phyloP scores from a whole-genome alignment of 2,888 invertebrate species.

The Leptinotarsa juncta region DNA sequence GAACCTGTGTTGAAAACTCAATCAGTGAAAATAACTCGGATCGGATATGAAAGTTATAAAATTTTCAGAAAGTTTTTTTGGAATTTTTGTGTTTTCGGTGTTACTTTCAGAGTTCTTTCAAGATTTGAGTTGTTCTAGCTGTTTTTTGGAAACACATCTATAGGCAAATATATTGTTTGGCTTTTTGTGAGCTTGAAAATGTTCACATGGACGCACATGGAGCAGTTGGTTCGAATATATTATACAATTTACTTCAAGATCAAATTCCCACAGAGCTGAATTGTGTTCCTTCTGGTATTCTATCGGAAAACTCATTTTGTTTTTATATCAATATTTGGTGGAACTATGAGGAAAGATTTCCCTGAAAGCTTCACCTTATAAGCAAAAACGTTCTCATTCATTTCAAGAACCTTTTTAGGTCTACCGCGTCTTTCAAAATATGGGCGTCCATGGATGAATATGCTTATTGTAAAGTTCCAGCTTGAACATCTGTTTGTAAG shows the following conservation, averaged over 20 bases:
- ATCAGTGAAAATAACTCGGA: neutral
- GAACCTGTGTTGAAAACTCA: neutral
- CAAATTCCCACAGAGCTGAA: too few species aligned
- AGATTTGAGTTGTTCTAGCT: neutral
- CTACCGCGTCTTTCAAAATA: neutral
- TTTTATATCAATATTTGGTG: too few species aligned
- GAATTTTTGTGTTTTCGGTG: neutral
- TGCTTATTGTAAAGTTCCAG: slow-evolving; percentile 13
- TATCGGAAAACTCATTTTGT: too few species aligned
- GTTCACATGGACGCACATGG: neutral
- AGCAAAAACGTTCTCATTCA: too few species aligned
- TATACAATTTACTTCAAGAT: too few species aligned
- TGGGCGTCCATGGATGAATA: slow-evolving; percentile 8
- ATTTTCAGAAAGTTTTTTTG: neutral
- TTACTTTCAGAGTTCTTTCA: too few species aligned
- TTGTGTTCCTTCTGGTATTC: too few species aligned
- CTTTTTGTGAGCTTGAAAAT: neutral
- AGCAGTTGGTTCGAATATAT: neutral
- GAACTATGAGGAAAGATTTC: too few species aligned
- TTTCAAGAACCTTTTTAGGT: too few species aligned
- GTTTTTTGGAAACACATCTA: neutral
- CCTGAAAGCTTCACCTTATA: too few species aligned
- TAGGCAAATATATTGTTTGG: neutral
- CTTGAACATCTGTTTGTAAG: slow-evolving; percentile 4
- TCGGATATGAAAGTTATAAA: neutral